Evolutionary conservation across 2,888 invertebrate species (phyloP).

Genomic region (Smittia sp.): DNA sequence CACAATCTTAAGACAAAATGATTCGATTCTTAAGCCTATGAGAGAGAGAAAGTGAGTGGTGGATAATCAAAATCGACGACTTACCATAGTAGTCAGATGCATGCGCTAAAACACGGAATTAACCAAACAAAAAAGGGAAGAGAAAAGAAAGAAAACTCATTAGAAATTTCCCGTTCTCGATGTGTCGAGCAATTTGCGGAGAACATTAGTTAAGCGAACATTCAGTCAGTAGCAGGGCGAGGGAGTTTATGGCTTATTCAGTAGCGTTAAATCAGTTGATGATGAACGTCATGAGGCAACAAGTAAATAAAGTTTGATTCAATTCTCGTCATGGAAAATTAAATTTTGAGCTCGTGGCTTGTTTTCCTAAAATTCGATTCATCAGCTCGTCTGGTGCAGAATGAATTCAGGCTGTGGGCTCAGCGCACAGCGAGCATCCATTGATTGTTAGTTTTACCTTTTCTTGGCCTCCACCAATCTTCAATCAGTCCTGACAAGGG

Average conservation of each 20-base stretch:
- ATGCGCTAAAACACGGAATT: constrained; percentile 67
- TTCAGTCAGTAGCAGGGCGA: neutral
- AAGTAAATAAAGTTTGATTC: neutral
- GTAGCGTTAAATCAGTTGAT: neutral
- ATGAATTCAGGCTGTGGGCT: neutral
- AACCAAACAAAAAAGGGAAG: constrained; percentile 11
- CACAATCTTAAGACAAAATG: neutral
- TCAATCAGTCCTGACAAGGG: constrained; percentile 96
- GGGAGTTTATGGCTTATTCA: neutral
- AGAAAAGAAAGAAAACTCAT: constrained; percentile 41
- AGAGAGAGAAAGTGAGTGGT: neutral
- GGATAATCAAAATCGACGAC: constrained; percentile 55
- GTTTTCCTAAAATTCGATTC: no score
- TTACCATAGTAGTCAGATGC: constrained; percentile 99
- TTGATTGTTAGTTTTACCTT: constrained; percentile 63
- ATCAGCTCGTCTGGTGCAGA: neutral
- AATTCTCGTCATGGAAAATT: no score
- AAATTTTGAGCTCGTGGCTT: no score
- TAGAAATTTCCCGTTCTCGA: constrained; percentile 35
- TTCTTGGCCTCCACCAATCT: constrained; percentile 96
- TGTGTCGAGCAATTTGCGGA: neutral
- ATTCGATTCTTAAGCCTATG: neutral
- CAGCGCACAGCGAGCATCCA: neutral
- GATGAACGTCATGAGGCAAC: constrained; percentile 1
- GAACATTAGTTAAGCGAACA: neutral